Conservation (phyloP, 1,140 invertebrate genomes). For the Harpegnathos saltator region DNA sequence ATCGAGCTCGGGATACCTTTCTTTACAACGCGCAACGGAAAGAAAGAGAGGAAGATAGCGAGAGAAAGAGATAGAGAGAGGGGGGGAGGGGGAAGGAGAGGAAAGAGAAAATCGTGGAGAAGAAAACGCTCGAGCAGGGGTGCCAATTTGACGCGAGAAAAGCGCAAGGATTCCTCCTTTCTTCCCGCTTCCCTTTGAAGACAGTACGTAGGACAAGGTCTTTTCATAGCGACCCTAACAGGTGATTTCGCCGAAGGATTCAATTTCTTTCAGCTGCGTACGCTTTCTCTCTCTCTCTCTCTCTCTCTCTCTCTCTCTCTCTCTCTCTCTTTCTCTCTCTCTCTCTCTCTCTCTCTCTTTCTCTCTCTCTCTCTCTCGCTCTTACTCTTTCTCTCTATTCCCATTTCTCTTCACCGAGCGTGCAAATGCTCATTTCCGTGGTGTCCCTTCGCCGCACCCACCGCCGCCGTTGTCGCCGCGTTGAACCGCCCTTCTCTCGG, state of each 20-base stretch:
- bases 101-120: too few relatives aligned
- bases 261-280: conserved; percentile 68
- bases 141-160: conserved; percentile 71
- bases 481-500: background rate
- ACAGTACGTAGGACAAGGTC: conserved; percentile 57
- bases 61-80: background rate
- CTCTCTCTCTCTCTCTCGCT: too few relatives aligned
- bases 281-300: background rate
- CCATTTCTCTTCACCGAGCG: conserved; percentile 14
- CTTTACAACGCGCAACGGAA: conserved; percentile 57
- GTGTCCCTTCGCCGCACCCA: conserved; percentile 27
- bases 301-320: too few relatives aligned
- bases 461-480: too few relatives aligned
- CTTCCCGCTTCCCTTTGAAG: conserved; percentile 62
- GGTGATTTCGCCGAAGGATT: conserved; percentile 71
- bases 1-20: conserved; percentile 58
- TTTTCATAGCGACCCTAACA: conserved; percentile 70
- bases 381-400: too few relatives aligned
- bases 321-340: too few relatives aligned
- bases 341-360: too few relatives aligned
- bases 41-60: conserved; percentile 30
- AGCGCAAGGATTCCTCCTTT: conserved; percentile 66
- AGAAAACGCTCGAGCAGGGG: conserved; percentile 10
- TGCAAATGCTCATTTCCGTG: conserved; percentile 72
- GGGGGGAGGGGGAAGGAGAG: too few relatives aligned